Percentiles rank a stretch among this genome's conserved stretches.
Evolutionary conservation across 2,888 invertebrate species (phyloP).

Genomic region (Sipha maydis): DNA sequence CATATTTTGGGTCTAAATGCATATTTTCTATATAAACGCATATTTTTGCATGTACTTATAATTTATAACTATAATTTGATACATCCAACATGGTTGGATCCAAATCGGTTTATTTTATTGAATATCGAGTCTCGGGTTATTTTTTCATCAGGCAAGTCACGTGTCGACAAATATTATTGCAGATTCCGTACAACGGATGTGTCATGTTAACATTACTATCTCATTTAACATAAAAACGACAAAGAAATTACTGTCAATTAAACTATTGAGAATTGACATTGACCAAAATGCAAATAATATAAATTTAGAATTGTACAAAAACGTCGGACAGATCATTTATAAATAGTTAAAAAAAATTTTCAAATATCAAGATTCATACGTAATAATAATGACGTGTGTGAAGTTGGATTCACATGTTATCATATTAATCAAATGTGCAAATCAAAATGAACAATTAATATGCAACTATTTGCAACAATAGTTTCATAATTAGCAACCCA

Average conservation of each 20-base stretch:
- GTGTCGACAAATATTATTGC: not conserved
- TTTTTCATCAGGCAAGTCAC: not conserved
- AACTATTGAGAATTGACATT: conserved; percentile 10
- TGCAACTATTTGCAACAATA: not conserved
- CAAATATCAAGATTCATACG: not conserved
- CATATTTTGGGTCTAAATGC: too few relatives aligned
- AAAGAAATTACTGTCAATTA: not conserved
- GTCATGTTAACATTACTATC: not conserved
- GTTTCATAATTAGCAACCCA: too few relatives aligned
- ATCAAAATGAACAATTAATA: too few relatives aligned
- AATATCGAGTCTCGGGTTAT: not conserved
- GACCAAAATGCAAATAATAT: not conserved
- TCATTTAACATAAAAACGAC: not conserved
- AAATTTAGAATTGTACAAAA: not conserved
- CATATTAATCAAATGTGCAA: too few relatives aligned
- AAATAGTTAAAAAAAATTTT: not conserved
- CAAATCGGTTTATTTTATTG: not conserved
- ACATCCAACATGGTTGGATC: too few relatives aligned
- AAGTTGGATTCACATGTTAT: not conserved
- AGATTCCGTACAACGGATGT: not conserved
- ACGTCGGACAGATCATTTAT: conserved; percentile 1
- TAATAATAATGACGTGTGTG: not conserved
- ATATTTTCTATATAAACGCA: too few relatives aligned
- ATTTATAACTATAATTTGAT: too few relatives aligned
- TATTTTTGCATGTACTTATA: too few relatives aligned